A percentile compares a stretch with the other conserved stretches of the same genome.
These are phyloP conservation scores for Stenopsyche tienmushanensis DNA, from an alignment of 1,140 invertebrate species.

Conservation along the genomic window DNA sequence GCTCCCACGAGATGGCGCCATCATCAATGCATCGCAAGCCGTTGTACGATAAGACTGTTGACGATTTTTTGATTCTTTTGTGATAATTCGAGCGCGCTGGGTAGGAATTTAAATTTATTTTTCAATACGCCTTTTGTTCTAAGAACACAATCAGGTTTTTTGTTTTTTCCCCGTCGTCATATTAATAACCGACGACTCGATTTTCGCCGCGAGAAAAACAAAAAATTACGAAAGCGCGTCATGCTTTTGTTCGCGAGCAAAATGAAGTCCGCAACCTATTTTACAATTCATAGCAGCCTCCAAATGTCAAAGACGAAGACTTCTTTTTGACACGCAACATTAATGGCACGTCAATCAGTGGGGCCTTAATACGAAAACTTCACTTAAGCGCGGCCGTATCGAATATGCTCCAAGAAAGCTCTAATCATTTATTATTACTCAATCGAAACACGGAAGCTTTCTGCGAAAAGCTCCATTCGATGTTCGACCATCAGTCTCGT, in stretches of 20 bases:
- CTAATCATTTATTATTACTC: too few relatives aligned
- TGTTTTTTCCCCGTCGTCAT: neutral
- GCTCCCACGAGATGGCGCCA: too few relatives aligned
- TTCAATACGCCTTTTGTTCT: neutral
- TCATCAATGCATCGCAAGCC: too few relatives aligned
- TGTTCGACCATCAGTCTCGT: neutral
- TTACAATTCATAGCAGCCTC: neutral
- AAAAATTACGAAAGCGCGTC: neutral
- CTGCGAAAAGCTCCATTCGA: too few relatives aligned
- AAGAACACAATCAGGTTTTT: neutral
- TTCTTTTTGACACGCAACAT: neutral
- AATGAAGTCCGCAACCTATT: neutral
- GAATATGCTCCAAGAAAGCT: too few relatives aligned
- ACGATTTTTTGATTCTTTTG: too few relatives aligned
- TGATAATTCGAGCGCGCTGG: too few relatives aligned
- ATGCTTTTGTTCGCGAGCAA: neutral
- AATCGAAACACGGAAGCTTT: too few relatives aligned
- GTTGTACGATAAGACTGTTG: too few relatives aligned
- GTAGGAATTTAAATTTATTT: too few relatives aligned
- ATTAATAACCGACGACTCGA: too few relatives aligned
- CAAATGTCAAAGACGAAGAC: neutral
- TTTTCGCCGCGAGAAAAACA: neutral
- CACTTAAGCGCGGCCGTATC: too few relatives aligned
- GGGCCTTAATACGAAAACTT: neutral
- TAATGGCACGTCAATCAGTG: neutral